Evolutionary conservation across 2,797 vertebrate species (phyloP).

Genomic region (Poecilia picta): DNA sequence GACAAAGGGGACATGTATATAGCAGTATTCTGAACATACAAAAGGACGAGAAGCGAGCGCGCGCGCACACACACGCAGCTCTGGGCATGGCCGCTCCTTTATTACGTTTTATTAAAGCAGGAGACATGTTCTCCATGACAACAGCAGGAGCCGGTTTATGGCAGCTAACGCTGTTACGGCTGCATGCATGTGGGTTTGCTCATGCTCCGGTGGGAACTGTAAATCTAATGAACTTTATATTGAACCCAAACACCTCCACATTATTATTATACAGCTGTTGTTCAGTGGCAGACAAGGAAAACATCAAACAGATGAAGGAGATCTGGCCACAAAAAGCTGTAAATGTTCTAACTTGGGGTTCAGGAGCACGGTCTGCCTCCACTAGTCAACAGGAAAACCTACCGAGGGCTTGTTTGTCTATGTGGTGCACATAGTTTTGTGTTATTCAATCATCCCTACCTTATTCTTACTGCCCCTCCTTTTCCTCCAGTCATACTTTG

Average conservation of each 20-base stretch:
- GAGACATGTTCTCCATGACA: slow-evolving; percentile 70
- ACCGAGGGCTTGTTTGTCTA: background rate
- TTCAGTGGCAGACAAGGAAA: slow-evolving; percentile 2
- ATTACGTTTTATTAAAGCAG: slow-evolving; percentile 54
- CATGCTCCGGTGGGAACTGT: slow-evolving; percentile 36
- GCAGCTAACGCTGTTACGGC: background rate
- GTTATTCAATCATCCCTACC: background rate
- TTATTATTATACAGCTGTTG: slow-evolving; percentile 32
- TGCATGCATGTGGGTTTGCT: slow-evolving; percentile 7
- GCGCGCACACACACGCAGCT: background rate
- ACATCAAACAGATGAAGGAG: slow-evolving; percentile 3
- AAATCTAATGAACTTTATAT: slow-evolving; percentile 58
- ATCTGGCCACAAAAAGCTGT: background rate
- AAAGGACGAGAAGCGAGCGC: background rate
- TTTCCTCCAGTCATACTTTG: too few species aligned
- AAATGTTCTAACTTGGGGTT: background rate
- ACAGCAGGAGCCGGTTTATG: slow-evolving; percentile 37
- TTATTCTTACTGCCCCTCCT: background rate
- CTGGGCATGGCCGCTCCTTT: slow-evolving; percentile 43
- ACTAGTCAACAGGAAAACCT: background rate
- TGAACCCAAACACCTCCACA: slow-evolving; percentile 42
- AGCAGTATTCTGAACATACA: slow-evolving; percentile 16
- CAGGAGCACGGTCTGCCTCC: background rate
- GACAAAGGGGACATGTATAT: slow-evolving; percentile 61
- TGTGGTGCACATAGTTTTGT: background rate